Evolutionary conservation across 37 sponge, comb jelly and placozoan species (phyloP).

Genomic region (Beroe ovata): DNA sequence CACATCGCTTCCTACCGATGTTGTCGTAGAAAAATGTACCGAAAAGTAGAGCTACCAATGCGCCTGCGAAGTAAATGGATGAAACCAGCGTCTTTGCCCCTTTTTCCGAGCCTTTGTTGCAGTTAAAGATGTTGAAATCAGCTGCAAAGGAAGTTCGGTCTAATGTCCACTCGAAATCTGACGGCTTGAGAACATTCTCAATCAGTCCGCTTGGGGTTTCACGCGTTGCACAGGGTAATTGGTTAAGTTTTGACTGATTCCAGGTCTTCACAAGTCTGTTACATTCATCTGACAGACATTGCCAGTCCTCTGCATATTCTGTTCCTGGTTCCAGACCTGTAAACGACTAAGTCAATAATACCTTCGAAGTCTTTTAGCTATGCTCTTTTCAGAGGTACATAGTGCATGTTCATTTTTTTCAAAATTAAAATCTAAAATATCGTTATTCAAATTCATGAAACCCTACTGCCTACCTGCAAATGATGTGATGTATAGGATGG

Average conservation of each 20-base stretch:
- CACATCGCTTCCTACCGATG: conserved; percentile 45
- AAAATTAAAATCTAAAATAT: no score
- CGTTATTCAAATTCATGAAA: no score
- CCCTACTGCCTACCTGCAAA: no score
- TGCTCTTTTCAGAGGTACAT: no score
- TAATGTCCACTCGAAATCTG: not conserved
- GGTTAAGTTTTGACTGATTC: not conserved
- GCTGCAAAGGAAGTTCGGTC: not conserved
- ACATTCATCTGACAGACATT: no score
- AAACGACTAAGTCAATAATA: no score
- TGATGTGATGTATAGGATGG: not conserved
- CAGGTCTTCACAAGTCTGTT: no score
- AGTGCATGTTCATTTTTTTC: no score
- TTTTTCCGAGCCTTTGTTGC: not conserved
- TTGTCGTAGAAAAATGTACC: conserved; percentile 1
- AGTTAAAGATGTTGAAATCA: conserved; percentile 5
- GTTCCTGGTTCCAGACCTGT: no score
- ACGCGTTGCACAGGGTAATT: not conserved
- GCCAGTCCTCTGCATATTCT: no score
- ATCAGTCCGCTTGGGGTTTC: not conserved
- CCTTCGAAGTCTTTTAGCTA: no score
- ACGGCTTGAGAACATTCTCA: not conserved
- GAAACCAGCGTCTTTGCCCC: conserved; percentile 15
- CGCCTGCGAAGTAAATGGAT: conserved; percentile 53
- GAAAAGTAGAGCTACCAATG: not conserved